These are phyloP conservation scores for Globia sparganii DNA, from an alignment of 2,888 invertebrate species.

Conservation along the genomic window DNA sequence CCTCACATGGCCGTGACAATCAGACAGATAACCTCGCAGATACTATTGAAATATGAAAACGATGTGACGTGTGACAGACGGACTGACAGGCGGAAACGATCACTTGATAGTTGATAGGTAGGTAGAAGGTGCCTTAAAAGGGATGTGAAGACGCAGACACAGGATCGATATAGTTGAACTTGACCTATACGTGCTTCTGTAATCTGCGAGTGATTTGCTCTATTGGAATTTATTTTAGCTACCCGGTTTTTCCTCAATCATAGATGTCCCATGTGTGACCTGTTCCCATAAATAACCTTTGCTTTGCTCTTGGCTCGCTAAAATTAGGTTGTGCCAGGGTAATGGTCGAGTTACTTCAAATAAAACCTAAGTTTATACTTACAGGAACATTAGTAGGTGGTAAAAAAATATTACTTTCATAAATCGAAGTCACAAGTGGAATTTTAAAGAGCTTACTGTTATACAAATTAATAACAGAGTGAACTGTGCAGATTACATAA, in stretches of 20 bases:
- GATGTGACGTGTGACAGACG: conserved; percentile 29
- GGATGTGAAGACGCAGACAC: background rate
- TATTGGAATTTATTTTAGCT: background rate
- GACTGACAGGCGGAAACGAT: conserved; percentile 47
- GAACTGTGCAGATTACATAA: background rate
- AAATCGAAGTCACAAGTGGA: background rate
- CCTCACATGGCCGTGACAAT: conserved; percentile 27
- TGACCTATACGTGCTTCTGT: background rate
- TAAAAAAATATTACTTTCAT: background rate
- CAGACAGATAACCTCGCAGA: conserved; percentile 50
- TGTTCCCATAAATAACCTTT: background rate
- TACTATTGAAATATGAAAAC: conserved; percentile 47
- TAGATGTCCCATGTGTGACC: too few species aligned
- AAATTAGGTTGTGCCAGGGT: background rate
- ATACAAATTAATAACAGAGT: background rate
- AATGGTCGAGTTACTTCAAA: background rate
- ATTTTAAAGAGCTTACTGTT: background rate
- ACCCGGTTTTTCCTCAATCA: conserved; percentile 1
- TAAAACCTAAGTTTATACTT: background rate
- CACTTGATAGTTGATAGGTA: background rate
- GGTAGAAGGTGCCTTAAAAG: background rate
- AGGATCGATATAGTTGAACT: background rate
- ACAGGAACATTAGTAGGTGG: background rate
- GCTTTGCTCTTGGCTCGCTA: background rate
- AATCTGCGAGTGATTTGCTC: background rate